Evolutionary conservation across 2,888 invertebrate genomes (phyloP).

Genomic region (Mimumesa dahlbomi): DNA sequence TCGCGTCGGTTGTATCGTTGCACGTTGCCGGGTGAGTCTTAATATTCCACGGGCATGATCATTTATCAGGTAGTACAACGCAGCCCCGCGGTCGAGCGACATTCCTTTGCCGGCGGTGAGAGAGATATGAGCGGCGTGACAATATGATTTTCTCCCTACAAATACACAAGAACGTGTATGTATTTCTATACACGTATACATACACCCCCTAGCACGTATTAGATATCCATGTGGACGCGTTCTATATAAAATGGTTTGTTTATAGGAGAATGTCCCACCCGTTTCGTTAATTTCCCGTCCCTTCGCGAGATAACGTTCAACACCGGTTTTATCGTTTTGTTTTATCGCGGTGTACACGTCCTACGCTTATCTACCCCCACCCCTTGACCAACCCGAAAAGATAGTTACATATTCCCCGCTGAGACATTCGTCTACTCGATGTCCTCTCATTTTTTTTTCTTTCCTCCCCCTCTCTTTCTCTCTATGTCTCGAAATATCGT

Average conservation of each 20-base stretch:
- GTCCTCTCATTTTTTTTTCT: too few species aligned
- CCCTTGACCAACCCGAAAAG: too few species aligned
- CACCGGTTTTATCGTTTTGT: constrained; percentile 3
- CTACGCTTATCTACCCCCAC: constrained; percentile 26
- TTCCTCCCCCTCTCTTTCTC: too few species aligned
- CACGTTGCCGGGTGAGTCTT: constrained; percentile 51
- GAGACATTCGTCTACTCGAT: neutral
- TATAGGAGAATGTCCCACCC: too few species aligned
- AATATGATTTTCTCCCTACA: constrained; percentile 46
- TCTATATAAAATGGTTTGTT: too few species aligned
- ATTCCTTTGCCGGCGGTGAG: constrained; percentile 53
- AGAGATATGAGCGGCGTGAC: constrained; percentile 41
- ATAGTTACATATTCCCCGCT: constrained; percentile 19
- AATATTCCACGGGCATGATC: constrained; percentile 59
- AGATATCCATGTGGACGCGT: neutral
- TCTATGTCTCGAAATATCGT: neutral
- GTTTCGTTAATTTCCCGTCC: constrained; percentile 49
- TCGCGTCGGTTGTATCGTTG: constrained; percentile 55
- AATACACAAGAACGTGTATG: neutral
- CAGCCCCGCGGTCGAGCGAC: constrained; percentile 60
- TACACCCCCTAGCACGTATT: constrained; percentile 5
- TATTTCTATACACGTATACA: neutral
- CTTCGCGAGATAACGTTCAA: constrained; percentile 7
- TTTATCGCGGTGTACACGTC: constrained; percentile 26
- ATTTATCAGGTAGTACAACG: constrained; percentile 60